phyloP scores from a whole-genome alignment of 2,888 invertebrate species.

The Apotomis capreana region DNA sequence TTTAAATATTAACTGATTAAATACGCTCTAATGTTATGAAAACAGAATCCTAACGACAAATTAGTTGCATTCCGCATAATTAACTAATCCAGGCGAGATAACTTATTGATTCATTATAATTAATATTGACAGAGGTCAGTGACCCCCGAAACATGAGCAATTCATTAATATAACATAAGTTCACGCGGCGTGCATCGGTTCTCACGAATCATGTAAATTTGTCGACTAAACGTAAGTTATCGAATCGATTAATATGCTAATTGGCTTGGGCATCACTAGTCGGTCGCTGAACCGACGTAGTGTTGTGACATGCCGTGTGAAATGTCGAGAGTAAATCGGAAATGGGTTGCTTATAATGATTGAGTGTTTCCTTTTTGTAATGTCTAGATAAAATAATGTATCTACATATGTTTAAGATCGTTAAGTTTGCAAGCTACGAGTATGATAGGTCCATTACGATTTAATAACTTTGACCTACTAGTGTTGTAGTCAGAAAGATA shows the following conservation, averaged over 20 bases:
- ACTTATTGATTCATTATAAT: conserved; percentile 62
- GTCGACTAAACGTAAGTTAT: conserved; percentile 82
- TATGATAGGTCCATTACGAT: not conserved
- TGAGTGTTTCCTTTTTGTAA: conserved; percentile 35
- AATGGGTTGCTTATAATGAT: conserved; percentile 48
- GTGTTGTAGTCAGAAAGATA: conserved; percentile 2
- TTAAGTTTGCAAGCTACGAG: not conserved
- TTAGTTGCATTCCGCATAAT: conserved; percentile 35
- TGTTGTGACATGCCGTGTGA: conserved; percentile 92
- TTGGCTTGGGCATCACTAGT: conserved; percentile 78
- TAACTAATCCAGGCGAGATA: conserved; percentile 44
- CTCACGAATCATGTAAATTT: conserved; percentile 83
- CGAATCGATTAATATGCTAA: conserved; percentile 83
- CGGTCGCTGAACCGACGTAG: conserved; percentile 78
- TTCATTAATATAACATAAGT: conserved; percentile 83
- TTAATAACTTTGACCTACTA: conserved; percentile 12
- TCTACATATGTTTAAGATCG: not conserved
- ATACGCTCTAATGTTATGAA: conserved; percentile 11
- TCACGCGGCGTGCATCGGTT: conserved; percentile 78
- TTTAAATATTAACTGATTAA: conserved; percentile 27
- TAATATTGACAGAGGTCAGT: conserved; percentile 72
- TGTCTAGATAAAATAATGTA: conserved; percentile 31
- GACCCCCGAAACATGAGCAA: conserved; percentile 74
- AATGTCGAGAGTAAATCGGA: conserved; percentile 66
- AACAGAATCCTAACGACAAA: conserved; percentile 28